A percentile compares a stretch with the other conserved stretches of the same genome.
These are phyloP conservation scores for Hylia prasina DNA, from an alignment of 2,113 vertebrate genomes.

Conservation along the genomic window DNA sequence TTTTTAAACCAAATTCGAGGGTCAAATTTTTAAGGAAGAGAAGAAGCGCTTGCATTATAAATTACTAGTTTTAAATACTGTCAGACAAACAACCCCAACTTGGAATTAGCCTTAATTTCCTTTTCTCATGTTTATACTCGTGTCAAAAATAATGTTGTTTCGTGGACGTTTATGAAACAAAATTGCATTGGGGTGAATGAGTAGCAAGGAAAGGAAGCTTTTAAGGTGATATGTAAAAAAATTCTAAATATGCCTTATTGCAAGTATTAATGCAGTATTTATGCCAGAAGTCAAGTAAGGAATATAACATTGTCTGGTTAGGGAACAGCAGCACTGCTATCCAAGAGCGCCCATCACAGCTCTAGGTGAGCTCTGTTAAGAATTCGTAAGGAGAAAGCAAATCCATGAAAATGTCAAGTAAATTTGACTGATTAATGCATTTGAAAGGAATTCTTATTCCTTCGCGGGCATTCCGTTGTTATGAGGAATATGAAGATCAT, in stretches of 20 bases:
- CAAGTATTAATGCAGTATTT: neutral
- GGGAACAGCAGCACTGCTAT: neutral
- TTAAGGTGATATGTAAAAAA: neutral
- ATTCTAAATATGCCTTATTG: neutral
- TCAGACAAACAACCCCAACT: neutral
- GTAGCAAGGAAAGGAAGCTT: neutral
- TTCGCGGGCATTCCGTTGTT: neutral
- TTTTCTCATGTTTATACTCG: neutral
- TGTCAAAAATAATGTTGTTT: neutral
- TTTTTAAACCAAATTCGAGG: neutral
- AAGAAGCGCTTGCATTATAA: neutral
- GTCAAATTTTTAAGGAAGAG: neutral
- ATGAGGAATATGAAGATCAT: constrained; percentile 21
- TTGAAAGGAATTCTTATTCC: neutral
- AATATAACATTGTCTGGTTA: neutral
- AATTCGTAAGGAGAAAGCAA: neutral
- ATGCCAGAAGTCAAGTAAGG: neutral
- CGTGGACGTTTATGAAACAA: neutral
- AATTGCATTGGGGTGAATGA: neutral
- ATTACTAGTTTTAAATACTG: neutral
- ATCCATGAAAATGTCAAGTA: neutral
- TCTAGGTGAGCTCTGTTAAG: neutral
- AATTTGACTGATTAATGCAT: constrained; percentile 9
- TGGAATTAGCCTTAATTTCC: neutral
- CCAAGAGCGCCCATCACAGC: neutral